Evolutionary conservation across 2,113 vertebrate genomes (phyloP).

Genomic region (Amazona guildingii): DNA sequence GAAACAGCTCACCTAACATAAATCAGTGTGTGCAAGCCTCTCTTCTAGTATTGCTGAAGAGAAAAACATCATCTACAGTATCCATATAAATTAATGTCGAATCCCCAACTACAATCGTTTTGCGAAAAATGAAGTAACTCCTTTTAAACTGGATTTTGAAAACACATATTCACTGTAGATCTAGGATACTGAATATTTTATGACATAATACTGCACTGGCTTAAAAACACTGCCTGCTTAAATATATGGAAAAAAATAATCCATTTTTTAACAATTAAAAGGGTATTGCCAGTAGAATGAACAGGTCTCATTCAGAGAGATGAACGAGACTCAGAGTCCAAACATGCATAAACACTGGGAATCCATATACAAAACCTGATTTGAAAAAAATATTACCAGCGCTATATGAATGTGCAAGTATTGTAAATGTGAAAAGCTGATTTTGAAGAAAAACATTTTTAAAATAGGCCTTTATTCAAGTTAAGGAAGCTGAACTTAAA

Average conservation of each 20-base stretch:
- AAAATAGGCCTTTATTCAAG: neutral
- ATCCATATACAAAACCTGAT: neutral
- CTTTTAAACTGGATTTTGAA: neutral
- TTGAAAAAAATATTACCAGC: neutral
- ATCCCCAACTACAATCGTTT: neutral
- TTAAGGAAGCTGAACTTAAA: neutral
- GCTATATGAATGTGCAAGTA: neutral
- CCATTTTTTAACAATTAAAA: neutral
- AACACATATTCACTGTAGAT: neutral
- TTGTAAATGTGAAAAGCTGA: neutral
- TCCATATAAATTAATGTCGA: neutral
- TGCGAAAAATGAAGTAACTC: neutral
- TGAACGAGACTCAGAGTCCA: neutral
- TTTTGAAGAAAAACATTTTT: neutral
- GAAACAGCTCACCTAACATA: neutral
- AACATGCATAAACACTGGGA: neutral
- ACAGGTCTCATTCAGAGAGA: neutral
- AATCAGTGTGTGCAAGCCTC: accelerated
- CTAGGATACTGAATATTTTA: neutral
- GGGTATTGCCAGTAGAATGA: neutral
- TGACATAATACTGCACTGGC: neutral
- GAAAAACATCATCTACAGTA: neutral
- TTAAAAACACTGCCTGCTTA: neutral
- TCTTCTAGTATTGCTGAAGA: neutral
- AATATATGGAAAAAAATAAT: neutral